Conservation (phyloP, 2,113 vertebrate genomes). For the Serranochromis macrocephalus region DNA sequence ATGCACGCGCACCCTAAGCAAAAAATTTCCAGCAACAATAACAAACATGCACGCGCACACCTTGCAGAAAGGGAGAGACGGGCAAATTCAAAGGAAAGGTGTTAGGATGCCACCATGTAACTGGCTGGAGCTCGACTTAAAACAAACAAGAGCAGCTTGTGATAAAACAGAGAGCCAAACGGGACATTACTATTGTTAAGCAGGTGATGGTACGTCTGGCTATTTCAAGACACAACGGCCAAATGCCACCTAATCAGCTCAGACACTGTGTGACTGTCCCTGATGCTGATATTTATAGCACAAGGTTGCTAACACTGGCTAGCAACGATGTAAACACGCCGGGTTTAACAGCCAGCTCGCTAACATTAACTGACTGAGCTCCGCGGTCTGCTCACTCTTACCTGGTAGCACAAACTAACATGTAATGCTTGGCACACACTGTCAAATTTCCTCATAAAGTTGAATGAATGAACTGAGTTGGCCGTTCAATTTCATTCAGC, state of each 20-base stretch:
- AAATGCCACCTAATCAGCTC: background rate
- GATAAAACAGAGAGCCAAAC: background rate
- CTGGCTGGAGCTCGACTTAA: background rate
- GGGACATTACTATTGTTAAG: background rate
- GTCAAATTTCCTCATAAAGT: background rate
- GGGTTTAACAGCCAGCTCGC: background rate
- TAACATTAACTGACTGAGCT: background rate
- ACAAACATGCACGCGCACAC: background rate
- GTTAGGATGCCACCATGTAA: background rate
- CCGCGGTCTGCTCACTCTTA: background rate
- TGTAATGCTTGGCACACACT: background rate
- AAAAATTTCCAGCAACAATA: background rate
- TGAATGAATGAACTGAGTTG: slow-evolving; percentile 30
- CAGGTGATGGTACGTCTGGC: background rate
- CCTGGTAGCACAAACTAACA: background rate
- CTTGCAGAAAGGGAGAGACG: background rate
- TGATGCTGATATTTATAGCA: slow-evolving; percentile 58
- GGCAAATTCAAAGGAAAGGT: background rate
- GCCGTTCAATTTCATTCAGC: slow-evolving; percentile 40
- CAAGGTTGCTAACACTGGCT: slow-evolving; percentile 33
- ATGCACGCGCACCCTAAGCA: background rate
- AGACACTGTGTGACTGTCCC: background rate
- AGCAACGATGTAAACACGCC: slow-evolving; percentile 35
- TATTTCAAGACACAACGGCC: background rate
- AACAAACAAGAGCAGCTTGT: background rate